A percentile compares a stretch with the other conserved stretches of the same genome.
Evolutionary conservation across 2,797 vertebrate genomes (phyloP).

Genomic region (Trachops cirrhosus): DNA sequence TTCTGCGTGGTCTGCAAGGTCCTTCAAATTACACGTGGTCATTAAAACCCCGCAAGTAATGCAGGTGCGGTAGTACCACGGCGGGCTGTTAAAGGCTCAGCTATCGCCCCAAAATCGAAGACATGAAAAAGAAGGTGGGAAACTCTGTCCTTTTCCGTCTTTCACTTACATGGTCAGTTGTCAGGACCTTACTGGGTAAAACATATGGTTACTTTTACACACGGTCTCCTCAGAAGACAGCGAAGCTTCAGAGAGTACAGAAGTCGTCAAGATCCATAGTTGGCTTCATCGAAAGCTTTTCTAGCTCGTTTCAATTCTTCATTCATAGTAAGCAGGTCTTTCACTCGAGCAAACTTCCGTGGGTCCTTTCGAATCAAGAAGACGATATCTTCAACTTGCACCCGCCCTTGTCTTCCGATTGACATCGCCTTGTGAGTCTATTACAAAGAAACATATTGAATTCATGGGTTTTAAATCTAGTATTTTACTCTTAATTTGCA

Average conservation of each 20-base stretch:
- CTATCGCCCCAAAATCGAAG: neutral
- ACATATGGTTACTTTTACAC: neutral
- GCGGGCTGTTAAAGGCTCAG: slow-evolving; percentile 5
- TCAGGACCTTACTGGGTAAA: neutral
- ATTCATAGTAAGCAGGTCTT: slow-evolving; percentile 98
- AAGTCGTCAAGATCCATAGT: slow-evolving; percentile 91
- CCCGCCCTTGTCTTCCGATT: slow-evolving; percentile 95
- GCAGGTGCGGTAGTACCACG: slow-evolving; percentile 9
- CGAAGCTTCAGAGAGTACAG: slow-evolving; percentile 23
- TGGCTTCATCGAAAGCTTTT: slow-evolving; percentile 98
- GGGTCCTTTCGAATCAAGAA: slow-evolving; percentile 98
- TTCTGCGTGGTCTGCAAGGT: neutral
- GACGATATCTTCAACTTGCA: slow-evolving; percentile 98
- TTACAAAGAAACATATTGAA: slow-evolving; percentile 32
- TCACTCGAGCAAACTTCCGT: slow-evolving; percentile 96
- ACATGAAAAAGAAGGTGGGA: slow-evolving; percentile 45
- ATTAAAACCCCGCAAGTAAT: slow-evolving; percentile 21
- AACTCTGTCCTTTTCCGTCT: neutral
- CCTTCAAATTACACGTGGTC: neutral
- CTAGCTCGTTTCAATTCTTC: slow-evolving; percentile 97
- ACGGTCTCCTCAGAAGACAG: neutral
- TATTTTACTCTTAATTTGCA: neutral
- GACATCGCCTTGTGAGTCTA: slow-evolving; percentile 98
- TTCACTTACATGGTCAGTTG: slow-evolving; percentile 1
- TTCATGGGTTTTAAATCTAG: neutral